Conservation (phyloP, 1,140 invertebrate species). For the Meteorus sp. region DNA sequence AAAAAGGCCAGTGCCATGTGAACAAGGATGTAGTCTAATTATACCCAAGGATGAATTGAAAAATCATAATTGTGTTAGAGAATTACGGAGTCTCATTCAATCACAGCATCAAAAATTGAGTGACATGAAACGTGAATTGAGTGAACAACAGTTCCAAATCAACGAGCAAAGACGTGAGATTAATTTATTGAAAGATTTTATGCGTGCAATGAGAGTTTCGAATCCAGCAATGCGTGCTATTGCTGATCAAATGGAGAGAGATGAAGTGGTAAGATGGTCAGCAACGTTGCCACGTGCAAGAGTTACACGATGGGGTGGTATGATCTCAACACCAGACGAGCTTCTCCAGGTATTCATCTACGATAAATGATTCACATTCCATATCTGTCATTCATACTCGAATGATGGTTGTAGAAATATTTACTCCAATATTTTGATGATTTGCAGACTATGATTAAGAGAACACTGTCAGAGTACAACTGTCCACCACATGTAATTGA, state of each 20-base stretch:
- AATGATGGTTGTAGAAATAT: neutral
- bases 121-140: constrained; percentile 82
- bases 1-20: constrained; percentile 89
- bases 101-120: constrained; percentile 83
- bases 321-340: constrained; percentile 96
- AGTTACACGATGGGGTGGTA: constrained; percentile 94
- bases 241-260: constrained; percentile 88
- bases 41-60: constrained; percentile 94
- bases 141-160: constrained; percentile 83
- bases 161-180: constrained; percentile 88
- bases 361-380: too few species aligned
- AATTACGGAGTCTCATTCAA: constrained; percentile 81
- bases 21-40: constrained; percentile 88
- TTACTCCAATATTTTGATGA: constrained; percentile 20
- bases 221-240: constrained; percentile 89
- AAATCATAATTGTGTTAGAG: constrained; percentile 91
- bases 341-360: constrained; percentile 73
- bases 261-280: constrained; percentile 92
- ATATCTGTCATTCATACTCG: too few species aligned
- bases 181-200: constrained; percentile 86
- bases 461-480: constrained; percentile 87
- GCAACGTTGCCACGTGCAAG: constrained; percentile 79
- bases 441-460: constrained; percentile 85
- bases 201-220: constrained; percentile 85
- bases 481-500: constrained; percentile 91